phyloP scores from a whole-genome alignment of 1,140 invertebrate species.

The Diprion similis region DNA sequence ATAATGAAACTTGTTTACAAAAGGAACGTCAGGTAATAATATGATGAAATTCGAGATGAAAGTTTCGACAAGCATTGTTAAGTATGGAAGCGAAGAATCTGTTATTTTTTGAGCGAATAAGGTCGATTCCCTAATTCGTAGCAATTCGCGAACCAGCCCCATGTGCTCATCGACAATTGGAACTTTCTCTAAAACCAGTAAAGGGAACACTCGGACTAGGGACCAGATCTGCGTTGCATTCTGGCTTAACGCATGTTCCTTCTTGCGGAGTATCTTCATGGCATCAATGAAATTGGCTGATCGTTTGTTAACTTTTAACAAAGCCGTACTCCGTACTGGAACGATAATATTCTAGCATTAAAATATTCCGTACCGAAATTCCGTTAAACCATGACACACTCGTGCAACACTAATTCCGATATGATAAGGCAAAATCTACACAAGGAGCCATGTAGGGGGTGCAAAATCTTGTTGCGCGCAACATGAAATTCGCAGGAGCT shows the following conservation, averaged over 20 bases:
- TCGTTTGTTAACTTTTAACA: slow-evolving; percentile 37
- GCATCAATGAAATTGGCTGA: slow-evolving; percentile 35
- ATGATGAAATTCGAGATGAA: slow-evolving; percentile 9
- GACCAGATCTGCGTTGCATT: slow-evolving; percentile 30
- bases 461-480: slow-evolving; percentile 31
- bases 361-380: slow-evolving; percentile 27
- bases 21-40: slow-evolving; percentile 19
- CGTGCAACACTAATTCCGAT: slow-evolving; percentile 26
- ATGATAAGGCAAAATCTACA: slow-evolving; percentile 32
- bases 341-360: slow-evolving; percentile 31
- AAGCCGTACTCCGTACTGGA: slow-evolving; percentile 38
- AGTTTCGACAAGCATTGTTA: slow-evolving; percentile 14
- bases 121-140: slow-evolving; percentile 13
- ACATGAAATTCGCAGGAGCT: slow-evolving; percentile 32
- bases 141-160: neutral
- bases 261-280: neutral
- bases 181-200: slow-evolving; percentile 22
- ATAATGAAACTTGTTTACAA: slow-evolving; percentile 25
- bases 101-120: slow-evolving; percentile 19
- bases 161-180: slow-evolving; percentile 13
- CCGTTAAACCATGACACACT: slow-evolving; percentile 23
- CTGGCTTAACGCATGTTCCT: slow-evolving; percentile 9
- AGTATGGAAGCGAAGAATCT: slow-evolving; percentile 8
- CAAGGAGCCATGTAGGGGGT: slow-evolving; percentile 34
- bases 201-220: slow-evolving; percentile 23